These are phyloP conservation scores for Stichodactyla mertensii DNA, from an alignment of 64 coral and sea anemone genomes.

Conservation along the genomic window DNA sequence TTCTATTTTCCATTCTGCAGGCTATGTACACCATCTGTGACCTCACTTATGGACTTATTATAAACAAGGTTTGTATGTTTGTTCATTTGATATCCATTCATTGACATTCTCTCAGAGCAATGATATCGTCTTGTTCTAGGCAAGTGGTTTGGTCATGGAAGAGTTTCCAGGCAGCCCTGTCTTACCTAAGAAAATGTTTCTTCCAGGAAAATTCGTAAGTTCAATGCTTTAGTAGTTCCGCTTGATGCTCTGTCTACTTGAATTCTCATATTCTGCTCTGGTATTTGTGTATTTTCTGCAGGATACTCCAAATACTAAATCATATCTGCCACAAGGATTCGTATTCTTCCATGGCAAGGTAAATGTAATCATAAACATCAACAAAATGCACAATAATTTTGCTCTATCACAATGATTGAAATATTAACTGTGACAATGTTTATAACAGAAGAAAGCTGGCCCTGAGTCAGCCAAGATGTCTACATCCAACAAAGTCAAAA, in stretches of 20 bases:
- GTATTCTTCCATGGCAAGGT: conserved; percentile 41
- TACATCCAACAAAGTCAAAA: background rate
- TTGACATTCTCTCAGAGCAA: background rate
- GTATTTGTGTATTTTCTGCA: background rate
- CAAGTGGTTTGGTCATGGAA: conserved; percentile 44
- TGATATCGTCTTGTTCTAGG: conserved; percentile 23
- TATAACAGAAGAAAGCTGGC: conserved; percentile 20
- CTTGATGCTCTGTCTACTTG: background rate
- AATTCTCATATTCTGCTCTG: background rate
- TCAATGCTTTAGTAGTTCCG: too few relatives aligned
- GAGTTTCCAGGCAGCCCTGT: conserved; percentile 50
- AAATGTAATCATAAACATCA: background rate
- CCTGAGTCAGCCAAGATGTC: conserved; percentile 9
- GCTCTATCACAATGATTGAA: background rate
- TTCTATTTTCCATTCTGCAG: conserved; percentile 30
- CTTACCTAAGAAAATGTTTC: conserved; percentile 64
- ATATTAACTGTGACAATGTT: background rate
- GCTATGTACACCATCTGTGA: conserved; percentile 88
- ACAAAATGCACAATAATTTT: background rate
- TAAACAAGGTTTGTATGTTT: conserved; percentile 55
- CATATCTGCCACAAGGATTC: conserved; percentile 52
- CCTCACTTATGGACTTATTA: conserved; percentile 54
- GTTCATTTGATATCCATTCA: background rate
- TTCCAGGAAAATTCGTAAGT: conserved; percentile 54
- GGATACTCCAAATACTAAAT: conserved; percentile 39